Percentiles rank a stretch among this genome's conserved stretches.
Conservation (phyloP, 2,888 invertebrate species). For the Nasonovia ribisnigri region DNA sequence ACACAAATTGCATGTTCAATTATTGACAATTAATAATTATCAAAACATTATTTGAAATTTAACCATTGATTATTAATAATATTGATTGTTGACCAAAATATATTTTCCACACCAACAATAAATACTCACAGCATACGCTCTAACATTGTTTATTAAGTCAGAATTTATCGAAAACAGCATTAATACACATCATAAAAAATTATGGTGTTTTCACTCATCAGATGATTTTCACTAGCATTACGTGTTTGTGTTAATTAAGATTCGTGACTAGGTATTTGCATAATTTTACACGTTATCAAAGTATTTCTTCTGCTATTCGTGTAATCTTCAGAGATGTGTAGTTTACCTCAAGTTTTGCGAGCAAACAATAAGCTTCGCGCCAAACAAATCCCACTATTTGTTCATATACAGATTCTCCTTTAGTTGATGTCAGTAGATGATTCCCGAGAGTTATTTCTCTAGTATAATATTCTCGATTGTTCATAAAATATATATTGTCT, state of each 20-base stretch:
- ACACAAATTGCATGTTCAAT: neutral
- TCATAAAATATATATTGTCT: neutral
- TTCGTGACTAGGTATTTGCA: neutral
- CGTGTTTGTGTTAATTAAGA: neutral
- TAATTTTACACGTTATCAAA: neutral
- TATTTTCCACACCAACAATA: neutral
- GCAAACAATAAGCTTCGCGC: neutral
- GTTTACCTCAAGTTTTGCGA: neutral
- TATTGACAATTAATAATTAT: neutral
- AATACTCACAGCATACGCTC: neutral
- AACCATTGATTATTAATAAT: neutral
- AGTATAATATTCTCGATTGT: neutral
- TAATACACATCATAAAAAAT: too few relatives aligned
- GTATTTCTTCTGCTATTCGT: neutral
- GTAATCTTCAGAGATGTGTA: neutral
- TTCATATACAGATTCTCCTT: neutral
- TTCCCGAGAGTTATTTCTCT: neutral
- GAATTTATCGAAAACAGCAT: too few relatives aligned
- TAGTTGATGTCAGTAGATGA: neutral
- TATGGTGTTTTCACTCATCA: neutral
- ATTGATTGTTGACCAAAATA: neutral
- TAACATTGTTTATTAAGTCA: neutral
- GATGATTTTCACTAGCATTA: neutral
- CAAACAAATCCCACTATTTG: neutral
- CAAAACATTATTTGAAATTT: neutral